Base-by-base conservation (phyloP, 2,797 vertebrate genomes). In the Gorsachius magnificus region DNA sequence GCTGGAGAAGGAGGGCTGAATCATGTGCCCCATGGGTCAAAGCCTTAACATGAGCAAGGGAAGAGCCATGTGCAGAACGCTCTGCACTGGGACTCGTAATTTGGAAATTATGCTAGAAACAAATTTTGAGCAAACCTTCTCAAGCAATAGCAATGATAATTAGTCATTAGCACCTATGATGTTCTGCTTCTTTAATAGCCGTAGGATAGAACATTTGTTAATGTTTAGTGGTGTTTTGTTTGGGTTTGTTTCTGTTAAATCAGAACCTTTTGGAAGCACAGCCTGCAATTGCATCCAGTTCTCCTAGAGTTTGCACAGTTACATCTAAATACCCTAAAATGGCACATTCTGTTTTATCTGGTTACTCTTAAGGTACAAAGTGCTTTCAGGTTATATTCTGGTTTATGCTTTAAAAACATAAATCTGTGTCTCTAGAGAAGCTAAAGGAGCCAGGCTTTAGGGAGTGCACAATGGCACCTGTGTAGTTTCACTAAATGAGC, bases 1-100 rank as follows among this genome's bases (percentile, higher is more conserved):
- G 71, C 78, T 64, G 91, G 53, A 63, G 50, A 60, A 57, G 83
- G 63, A 95, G 72, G 75, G 60, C 90, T 95, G 93, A 96, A 90
- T 96, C 96, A 95, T 93, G 95, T 91, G 76, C 84, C 93, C 95
- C 4, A 2, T 60, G 80, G 89, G 93, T 89, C 83, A 87, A 5
- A 93, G 95, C 68, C 75, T 84, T 48, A 19, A 51, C 57, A 70
- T 19, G 53, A 93, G 89, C 46, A 31, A 90, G 92, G 88, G 58
- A 12, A 13, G 54, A 85, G 61, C 79, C 72, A 81, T 51, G 72
- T 71, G 71, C 66, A 29, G 84, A 45, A 10, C 64, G 69, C 64
- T 61, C 75, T 91, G 93, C 54, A 75, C 58, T 31, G 33, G 80
- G 29, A 38, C 70, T 90, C 0, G 0, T 79, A 41, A 87, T 87